phyloP scores from a whole-genome alignment of 2,113 vertebrate genomes.

The Leucopsar rothschildi region DNA sequence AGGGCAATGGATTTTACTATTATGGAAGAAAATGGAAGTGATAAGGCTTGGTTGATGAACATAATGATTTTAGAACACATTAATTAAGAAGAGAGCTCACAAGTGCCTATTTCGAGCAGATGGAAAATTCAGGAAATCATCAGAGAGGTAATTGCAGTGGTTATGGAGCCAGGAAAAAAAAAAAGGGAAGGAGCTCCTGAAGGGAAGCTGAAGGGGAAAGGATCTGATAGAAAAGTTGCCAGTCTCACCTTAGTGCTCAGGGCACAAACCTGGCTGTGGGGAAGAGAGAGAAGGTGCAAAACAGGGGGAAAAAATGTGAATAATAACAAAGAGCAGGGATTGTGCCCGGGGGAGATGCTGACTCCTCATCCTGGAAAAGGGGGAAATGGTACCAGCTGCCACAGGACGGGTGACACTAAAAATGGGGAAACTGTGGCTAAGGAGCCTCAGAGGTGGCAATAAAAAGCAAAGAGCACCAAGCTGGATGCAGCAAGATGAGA shows the following conservation, averaged over 20 bases:
- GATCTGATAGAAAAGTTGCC: constrained; percentile 4
- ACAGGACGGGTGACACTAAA: neutral
- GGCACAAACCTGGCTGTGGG: neutral
- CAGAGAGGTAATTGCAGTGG: constrained; percentile 51
- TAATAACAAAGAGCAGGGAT: neutral
- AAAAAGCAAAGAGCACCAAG: neutral
- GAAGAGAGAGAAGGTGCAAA: neutral
- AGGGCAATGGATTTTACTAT: constrained; percentile 6
- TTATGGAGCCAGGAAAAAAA: constrained; percentile 23
- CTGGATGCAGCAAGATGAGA: neutral
- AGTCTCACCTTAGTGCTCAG: neutral
- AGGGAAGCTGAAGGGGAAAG: constrained; percentile 26
- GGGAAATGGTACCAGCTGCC: neutral
- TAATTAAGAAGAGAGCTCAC: constrained; percentile 54
- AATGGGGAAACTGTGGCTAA: neutral
- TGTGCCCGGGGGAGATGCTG: neutral
- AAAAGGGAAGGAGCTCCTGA: constrained; percentile 21
- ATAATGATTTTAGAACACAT: constrained; percentile 58
- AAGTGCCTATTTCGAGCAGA: constrained; percentile 51
- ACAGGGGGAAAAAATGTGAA: neutral
- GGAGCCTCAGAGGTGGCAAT: neutral
- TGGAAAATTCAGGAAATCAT: constrained; percentile 53
- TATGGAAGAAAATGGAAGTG: constrained; percentile 3
- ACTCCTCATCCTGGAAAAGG: neutral
- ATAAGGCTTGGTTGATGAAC: constrained; percentile 45